These are phyloP conservation scores for Lycaon pictus DNA, from an alignment of 2,113 vertebrate species.

Conservation along the genomic window DNA sequence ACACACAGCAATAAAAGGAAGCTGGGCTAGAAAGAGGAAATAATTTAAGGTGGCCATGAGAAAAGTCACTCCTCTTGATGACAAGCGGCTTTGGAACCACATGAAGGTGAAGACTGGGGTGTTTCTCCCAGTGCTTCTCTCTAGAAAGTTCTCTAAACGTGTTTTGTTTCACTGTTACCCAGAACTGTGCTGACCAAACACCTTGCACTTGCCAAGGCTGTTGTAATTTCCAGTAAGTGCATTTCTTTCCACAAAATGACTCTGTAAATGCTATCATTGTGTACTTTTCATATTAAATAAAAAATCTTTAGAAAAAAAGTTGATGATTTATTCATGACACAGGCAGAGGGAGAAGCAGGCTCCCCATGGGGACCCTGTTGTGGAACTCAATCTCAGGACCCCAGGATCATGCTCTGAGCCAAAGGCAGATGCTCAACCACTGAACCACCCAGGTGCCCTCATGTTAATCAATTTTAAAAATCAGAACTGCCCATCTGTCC, in stretches of 20 bases:
- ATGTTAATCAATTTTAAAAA: background rate
- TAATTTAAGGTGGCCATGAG: background rate
- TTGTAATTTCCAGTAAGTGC: background rate
- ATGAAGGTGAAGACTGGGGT: background rate
- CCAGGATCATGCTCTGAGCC: too few species aligned
- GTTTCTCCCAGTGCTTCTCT: background rate
- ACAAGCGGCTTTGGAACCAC: background rate
- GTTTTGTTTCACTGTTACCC: background rate
- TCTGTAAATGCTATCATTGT: background rate
- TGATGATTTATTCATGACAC: too few species aligned
- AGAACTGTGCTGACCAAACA: background rate
- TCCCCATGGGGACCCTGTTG: too few species aligned
- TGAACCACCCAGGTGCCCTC: too few species aligned
- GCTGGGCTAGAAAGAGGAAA: background rate
- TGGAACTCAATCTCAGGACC: too few species aligned
- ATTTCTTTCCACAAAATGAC: background rate
- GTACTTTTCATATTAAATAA: background rate
- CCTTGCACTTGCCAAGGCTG: background rate
- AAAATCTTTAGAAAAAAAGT: too few species aligned
- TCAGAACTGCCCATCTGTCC: background rate
- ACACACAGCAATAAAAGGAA: background rate
- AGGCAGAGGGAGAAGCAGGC: too few species aligned
- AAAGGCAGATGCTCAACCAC: too few species aligned
- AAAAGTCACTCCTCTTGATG: background rate
- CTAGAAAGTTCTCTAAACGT: background rate